phyloP scores from a whole-genome alignment of 2,113 vertebrate species.

The Apodemus sylvaticus region DNA sequence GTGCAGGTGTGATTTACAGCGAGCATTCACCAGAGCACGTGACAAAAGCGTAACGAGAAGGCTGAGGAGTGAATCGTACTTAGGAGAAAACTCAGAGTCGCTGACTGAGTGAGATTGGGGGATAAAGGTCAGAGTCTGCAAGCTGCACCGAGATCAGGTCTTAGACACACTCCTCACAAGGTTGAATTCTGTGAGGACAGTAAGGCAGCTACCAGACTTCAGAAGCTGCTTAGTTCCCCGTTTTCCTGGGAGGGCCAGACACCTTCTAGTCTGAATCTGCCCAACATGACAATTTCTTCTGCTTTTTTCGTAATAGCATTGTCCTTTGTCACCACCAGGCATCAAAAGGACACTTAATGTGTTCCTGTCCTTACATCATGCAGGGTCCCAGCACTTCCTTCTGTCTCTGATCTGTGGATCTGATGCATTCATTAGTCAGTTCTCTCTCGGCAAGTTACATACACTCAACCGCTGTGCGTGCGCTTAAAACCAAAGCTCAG shows the following conservation, averaged over 20 bases:
- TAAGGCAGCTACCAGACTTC: not conserved
- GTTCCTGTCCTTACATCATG: not conserved
- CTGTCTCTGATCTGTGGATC: not conserved
- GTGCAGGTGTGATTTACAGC: not conserved
- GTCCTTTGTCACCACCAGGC: not conserved
- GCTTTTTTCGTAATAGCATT: slow-evolving; percentile 4
- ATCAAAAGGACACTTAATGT: not conserved
- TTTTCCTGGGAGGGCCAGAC: not conserved
- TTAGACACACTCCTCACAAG: not conserved
- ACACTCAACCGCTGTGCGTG: not conserved
- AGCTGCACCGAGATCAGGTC: not conserved
- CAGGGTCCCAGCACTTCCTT: not conserved
- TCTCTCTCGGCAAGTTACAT: slow-evolving; percentile 13
- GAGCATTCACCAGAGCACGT: not conserved
- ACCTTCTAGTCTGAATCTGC: not conserved
- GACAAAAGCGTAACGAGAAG: not conserved
- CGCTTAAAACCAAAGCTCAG: slow-evolving; percentile 40
- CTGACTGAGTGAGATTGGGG: not conserved
- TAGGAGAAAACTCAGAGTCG: slow-evolving; percentile 7
- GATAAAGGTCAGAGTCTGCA: slow-evolving; percentile 17
- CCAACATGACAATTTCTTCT: not conserved
- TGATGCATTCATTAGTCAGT: not conserved
- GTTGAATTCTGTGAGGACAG: not conserved
- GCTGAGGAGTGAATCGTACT: not conserved
- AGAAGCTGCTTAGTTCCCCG: not conserved